Base-by-base conservation (phyloP, 2,888 invertebrate species). In the Apodemia hepburni region DNA sequence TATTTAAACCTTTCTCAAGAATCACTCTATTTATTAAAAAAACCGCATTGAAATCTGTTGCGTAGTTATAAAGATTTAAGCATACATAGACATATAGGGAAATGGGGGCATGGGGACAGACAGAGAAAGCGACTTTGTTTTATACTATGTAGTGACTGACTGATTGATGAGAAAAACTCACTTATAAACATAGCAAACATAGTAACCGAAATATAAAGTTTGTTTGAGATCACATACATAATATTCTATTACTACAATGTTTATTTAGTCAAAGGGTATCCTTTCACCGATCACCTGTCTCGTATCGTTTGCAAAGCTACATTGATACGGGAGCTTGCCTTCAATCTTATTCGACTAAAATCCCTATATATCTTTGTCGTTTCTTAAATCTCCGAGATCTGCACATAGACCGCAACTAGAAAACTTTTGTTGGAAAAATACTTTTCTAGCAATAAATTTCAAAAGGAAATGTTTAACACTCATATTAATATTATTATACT, bases 391-490 rank as follows among this genome's bases (percentile, higher is more conserved):
- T 27, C 27, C 11, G 17, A 54, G 22, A 54, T 22, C 22, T 1
- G 18, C 51, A 12, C 51, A 27, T 22, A 12, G 51, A 54, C 22
- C 22, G 42, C 42, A 45, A 17, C 33, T 11, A 29, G n/a, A 61
- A 54, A 45, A 33, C 7, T 61, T 54, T 35, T 38, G 35, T 61
- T 17, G 33, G 33, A 54, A 61, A 61, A 47, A 47, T 47, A 45
- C 42, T 45, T 45, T 45, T 6, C n/a, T 45, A 3, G 42, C 42
- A 45, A 45, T 45, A 45, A 15, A 45, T n/a, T 45, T 45, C 1
- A 45, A 45, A 45, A 38, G 38, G 12, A 12, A 38, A 35, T 9
- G 35, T 35, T 35, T 38, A 7, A 0, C 12, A n/a, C 12, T 38
- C 8, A 33, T 33, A 1, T 8, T 8, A 8, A 33, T 33, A 33